phyloP scores from a whole-genome alignment of 1,140 invertebrate species.

The Trichoplusia ni region DNA sequence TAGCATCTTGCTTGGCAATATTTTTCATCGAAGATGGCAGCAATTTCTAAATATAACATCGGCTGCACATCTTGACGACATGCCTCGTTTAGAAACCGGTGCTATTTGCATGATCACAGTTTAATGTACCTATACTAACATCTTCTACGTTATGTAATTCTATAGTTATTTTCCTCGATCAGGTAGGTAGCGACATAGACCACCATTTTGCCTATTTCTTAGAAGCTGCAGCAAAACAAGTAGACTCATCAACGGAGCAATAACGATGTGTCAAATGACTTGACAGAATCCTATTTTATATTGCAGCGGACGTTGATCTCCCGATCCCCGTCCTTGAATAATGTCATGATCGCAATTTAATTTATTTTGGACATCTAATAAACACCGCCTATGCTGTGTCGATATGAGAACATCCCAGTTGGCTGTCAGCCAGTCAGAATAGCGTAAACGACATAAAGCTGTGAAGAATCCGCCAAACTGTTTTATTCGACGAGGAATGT shows the following conservation, averaged over 20 bases:
- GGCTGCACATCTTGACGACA: too few species aligned
- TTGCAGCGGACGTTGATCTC: conserved; percentile 7
- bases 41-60: too few species aligned
- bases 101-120: too few species aligned
- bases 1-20: too few species aligned
- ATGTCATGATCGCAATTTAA: conserved; percentile 16
- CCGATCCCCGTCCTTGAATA: not conserved
- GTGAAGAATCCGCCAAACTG: conserved; percentile 11
- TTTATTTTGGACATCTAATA: conserved; percentile 12
- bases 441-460: conserved; percentile 15
- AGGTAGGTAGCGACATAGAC: too few species aligned
- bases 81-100: too few species aligned
- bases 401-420: conserved; percentile 12
- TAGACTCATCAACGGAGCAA: not conserved
- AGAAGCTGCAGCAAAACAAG: not conserved
- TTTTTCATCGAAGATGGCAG: too few species aligned
- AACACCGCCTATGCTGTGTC: not conserved
- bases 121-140: too few species aligned
- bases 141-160: too few species aligned
- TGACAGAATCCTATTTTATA: not conserved
- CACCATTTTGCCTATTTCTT: too few species aligned
- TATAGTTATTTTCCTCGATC: too few species aligned
- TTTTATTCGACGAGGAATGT: conserved; percentile 8
- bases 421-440: conserved; percentile 5
- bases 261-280: not conserved